Base-by-base conservation (phyloP, 2,113 vertebrate genomes). In the Psilopsiagon aymara region DNA sequence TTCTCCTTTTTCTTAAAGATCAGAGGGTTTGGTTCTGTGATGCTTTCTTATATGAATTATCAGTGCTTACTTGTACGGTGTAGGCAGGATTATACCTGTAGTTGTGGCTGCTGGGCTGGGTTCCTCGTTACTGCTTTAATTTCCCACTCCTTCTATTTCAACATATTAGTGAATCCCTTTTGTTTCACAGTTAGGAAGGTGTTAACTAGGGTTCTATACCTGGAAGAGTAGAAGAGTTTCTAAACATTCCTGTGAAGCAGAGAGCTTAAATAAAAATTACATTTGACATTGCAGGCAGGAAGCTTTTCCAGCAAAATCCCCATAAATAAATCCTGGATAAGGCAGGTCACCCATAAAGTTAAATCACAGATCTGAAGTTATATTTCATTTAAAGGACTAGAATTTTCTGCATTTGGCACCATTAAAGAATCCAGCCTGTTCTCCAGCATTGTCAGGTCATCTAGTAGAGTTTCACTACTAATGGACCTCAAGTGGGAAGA, bases 231-330 rank as follows among this genome's bases (percentile, higher is more conserved):
- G 75, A 64, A 28, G 41, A 68, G 28, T 82, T 90, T 88, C 77
- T 86, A 41, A 73, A 57, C 53, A 46, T 79, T 79, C 70, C 62
- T 67, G 44, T 49, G 78, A 92, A 94, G 70, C 88, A 70, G 29
- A 67, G 62, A 62, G 91, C 92, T 89, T 79, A 91, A 84, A 44
- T 51, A 67, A 80, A 81, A 94, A 92, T 94, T 82, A 75, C 3
- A 18, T 89, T 74, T 89, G 92, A 91, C 92, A 53, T 31, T 35
- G 63, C 33, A 76, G 74, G 67, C 95, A 87, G 94, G 92, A 94
- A 92, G 74, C 88, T 94, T 94, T 87, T 67, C 70, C 89, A 95
- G 17, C 74, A 82, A 87, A 92, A 92, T 79, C 81, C 59, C 59
- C 43, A 21, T 84, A 19, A 78, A 76, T 95, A 93, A 94, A 82